A percentile compares a stretch with the other conserved stretches of the same genome.
Evolutionary conservation across 2,888 invertebrate species (phyloP).

Genomic region (Heteromyza rotundicornis): DNA sequence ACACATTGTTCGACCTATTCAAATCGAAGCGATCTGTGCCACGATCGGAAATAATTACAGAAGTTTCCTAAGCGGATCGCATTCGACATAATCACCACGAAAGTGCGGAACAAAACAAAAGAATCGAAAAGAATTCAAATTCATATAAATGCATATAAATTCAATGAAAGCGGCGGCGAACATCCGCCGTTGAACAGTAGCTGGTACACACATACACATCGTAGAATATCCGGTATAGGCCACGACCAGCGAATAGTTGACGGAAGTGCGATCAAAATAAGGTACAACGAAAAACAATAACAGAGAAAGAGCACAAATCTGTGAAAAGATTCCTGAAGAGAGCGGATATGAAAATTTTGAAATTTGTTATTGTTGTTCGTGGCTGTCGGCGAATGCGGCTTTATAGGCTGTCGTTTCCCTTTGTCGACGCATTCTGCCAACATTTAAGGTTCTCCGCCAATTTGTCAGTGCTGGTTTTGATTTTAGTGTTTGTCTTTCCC

Average conservation of each 20-base stretch:
- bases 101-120: conserved; percentile 19
- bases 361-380: background rate
- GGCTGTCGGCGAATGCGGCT: background rate
- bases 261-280: conserved; percentile 21
- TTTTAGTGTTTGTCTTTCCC: conserved; percentile 27
- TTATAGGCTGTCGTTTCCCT: conserved; percentile 5
- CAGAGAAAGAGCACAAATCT: background rate
- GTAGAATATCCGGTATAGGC: conserved; percentile 52
- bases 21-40: background rate
- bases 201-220: conserved; percentile 46
- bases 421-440: background rate
- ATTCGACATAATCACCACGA: background rate
- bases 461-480: conserved; percentile 32
- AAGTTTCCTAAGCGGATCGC: background rate
- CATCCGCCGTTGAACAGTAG: too few relatives aligned
- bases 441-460: conserved; percentile 39
- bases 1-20: background rate
- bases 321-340: conserved; percentile 17
- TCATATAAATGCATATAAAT: too few relatives aligned
- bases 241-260: conserved; percentile 16
- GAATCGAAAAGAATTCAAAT: too few relatives aligned
- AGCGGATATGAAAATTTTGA: background rate
- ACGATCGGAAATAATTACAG: conserved; percentile 11
- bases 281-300: conserved; percentile 19
- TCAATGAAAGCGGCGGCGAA: background rate